phyloP scores from a whole-genome alignment of 2,113 vertebrate species.

The Polypterus senegalus region DNA sequence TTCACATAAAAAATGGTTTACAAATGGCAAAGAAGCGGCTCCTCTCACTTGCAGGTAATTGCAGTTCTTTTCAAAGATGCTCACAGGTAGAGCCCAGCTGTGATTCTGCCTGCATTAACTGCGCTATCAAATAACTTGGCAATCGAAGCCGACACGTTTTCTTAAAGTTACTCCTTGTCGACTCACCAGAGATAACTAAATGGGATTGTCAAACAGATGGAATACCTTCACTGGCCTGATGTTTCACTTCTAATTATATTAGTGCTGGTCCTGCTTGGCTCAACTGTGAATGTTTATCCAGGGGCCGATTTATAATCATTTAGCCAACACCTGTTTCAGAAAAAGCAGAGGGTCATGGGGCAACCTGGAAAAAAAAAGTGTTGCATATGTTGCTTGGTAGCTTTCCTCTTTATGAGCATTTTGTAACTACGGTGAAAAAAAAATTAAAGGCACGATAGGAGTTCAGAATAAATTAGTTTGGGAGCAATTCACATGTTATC shows the following conservation, averaged over 20 bases:
- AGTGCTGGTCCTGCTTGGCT: constrained; percentile 76
- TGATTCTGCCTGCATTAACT: constrained; percentile 16
- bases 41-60: background rate
- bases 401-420: constrained; percentile 53
- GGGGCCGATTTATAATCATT: constrained; percentile 98
- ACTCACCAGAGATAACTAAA: constrained; percentile 61
- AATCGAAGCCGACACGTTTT: constrained; percentile 39
- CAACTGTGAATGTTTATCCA: constrained; percentile 86
- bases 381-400: constrained; percentile 59
- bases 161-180: constrained; percentile 37
- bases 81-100: constrained; percentile 12
- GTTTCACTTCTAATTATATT: constrained; percentile 98
- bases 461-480: no score
- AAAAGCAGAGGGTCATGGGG: constrained; percentile 78
- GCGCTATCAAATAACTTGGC: constrained; percentile 53
- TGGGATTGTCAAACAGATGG: constrained; percentile 90
- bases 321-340: constrained; percentile 97
- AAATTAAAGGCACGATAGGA: no score
- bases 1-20: background rate
- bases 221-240: constrained; percentile 81
- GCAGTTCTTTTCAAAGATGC: constrained; percentile 1
- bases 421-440: background rate
- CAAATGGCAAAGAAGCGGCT: constrained; percentile 2
- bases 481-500: no score
- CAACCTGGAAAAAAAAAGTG: constrained; percentile 55